These are phyloP conservation scores for Romanogobio albipinnatus DNA, from an alignment of 2,113 vertebrate genomes.

Conservation along the genomic window DNA sequence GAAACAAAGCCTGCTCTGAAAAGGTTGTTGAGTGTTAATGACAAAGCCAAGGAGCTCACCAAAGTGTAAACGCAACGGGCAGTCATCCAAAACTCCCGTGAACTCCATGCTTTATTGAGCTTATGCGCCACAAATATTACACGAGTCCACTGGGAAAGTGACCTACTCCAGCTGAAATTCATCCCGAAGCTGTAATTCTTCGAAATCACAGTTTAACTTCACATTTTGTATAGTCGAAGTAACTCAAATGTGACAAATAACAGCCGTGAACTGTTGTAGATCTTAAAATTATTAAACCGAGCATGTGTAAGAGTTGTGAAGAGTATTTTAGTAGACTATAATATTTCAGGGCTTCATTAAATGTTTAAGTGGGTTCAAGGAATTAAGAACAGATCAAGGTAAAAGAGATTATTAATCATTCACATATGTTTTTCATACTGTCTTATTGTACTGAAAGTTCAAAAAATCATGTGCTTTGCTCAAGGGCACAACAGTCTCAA, in stretches of 20 bases:
- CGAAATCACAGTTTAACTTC: not conserved
- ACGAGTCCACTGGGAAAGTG: not conserved
- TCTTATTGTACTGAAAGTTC: not conserved
- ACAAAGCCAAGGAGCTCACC: slow-evolving; percentile 25
- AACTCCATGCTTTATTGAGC: slow-evolving; percentile 6
- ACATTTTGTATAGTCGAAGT: not conserved
- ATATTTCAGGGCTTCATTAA: not conserved
- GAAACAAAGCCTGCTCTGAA: slow-evolving; percentile 17
- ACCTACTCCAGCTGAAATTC: slow-evolving; percentile 6
- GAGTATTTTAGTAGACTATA: not conserved
- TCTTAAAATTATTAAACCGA: too few relatives aligned
- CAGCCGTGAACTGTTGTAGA: too few relatives aligned
- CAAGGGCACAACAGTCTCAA: too few relatives aligned
- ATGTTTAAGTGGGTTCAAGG: not conserved
- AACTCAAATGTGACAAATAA: not conserved
- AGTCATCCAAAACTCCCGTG: slow-evolving; percentile 10
- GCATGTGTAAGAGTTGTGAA: not conserved
- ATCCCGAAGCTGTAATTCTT: not conserved
- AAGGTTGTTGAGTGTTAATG: slow-evolving; percentile 19
- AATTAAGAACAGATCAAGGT: not conserved
- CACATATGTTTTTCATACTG: not conserved
- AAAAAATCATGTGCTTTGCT: not conserved
- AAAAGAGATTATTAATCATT: not conserved
- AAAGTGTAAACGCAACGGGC: not conserved
- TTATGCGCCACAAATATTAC: slow-evolving; percentile 39